phyloP scores from a whole-genome alignment of 1,140 invertebrate species.

The Papilio glaucus region DNA sequence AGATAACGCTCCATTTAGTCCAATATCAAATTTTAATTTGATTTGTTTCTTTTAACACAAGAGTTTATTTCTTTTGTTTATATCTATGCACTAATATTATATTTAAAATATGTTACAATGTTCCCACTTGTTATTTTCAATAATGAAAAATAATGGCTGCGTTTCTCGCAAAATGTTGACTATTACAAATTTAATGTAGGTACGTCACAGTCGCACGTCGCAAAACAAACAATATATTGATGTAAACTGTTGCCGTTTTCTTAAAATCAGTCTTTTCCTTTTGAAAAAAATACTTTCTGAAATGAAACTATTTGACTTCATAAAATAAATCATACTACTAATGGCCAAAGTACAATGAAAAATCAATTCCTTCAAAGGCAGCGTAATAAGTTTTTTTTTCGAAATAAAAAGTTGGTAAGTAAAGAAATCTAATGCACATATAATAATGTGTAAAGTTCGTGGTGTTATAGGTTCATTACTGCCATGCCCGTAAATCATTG shows the following conservation, averaged over 20 bases:
- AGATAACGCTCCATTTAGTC: neutral
- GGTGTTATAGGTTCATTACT: neutral
- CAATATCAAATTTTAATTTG: constrained; percentile 54
- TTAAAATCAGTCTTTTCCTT: constrained; percentile 70
- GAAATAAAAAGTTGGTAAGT: constrained; percentile 4
- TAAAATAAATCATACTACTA: neutral
- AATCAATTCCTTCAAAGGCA: constrained; percentile 66
- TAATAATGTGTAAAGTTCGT: constrained; percentile 11
- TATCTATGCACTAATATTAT: constrained; percentile 77
- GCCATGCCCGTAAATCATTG: neutral
- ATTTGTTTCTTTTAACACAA: constrained; percentile 65
- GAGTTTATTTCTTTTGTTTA: constrained; percentile 64
- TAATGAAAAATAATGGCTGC: constrained; percentile 61
- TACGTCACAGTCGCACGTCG: constrained; percentile 31
- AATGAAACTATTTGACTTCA: constrained; percentile 33
- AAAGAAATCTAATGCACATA: constrained; percentile 16
- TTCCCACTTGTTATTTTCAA: constrained; percentile 80
- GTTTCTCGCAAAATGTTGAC: constrained; percentile 45
- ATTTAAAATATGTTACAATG: constrained; percentile 82
- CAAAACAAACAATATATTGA: constrained; percentile 35
- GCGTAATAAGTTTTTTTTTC: constrained; percentile 42
- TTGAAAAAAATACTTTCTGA: constrained; percentile 33
- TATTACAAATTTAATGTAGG: constrained; percentile 41
- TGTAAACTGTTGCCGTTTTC: constrained; percentile 39
- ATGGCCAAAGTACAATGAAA: constrained; percentile 56